Evolutionary conservation across 2,113 vertebrate species (phyloP), one percentile per base, ranked within the genome.

Genomic region (Salvator merianae): DNA sequence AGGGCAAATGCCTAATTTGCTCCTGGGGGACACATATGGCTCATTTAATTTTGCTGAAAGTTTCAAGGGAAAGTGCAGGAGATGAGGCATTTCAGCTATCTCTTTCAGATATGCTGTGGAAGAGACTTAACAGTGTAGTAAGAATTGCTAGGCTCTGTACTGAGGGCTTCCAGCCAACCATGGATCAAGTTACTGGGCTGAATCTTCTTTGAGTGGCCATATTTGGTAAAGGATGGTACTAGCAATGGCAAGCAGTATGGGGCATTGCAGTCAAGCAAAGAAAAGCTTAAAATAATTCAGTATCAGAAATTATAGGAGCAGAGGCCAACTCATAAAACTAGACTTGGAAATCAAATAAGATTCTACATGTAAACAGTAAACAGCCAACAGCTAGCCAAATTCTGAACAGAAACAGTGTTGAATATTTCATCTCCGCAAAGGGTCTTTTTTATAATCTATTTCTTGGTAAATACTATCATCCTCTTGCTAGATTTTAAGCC

Each of bases 211-310:
- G 83, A 91, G 89, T 89, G 85, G 91, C 93, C 94, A 93, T 94
- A 94, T 94, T 94, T 94, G 92, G 91, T 93, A 92, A 94, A 93
- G 91, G 87, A 92, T 69, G 88, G 82, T 43, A 85, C 79, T 72
- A 84, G 77, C 86, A 87, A 85, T 91, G 92, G 90, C 89, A 92
- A 91, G 91, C 86, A 73, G 87, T 92, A 75, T 80, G 79, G 53
- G 89, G 91, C 89, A 84, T 6, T 81, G 85, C 77, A 90, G 84
- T 92, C 81, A 87, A 80, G 86, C 84, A 85, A 79, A 69, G 10
- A 91, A 70, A 87, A 86, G 75, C 75, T 86, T 90, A 92, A 91
- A 94, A 93, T 86, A 91, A 92, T 90, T 87, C 0, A 88, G 83
- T 74, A 90, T 77, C 18, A n/a, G 81, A 55, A 90, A 70, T n/a